Evolutionary conservation across 1,140 invertebrate species (phyloP), one percentile per base, ranked within the genome.

Genomic region (Catajapyx aquilonaris): DNA sequence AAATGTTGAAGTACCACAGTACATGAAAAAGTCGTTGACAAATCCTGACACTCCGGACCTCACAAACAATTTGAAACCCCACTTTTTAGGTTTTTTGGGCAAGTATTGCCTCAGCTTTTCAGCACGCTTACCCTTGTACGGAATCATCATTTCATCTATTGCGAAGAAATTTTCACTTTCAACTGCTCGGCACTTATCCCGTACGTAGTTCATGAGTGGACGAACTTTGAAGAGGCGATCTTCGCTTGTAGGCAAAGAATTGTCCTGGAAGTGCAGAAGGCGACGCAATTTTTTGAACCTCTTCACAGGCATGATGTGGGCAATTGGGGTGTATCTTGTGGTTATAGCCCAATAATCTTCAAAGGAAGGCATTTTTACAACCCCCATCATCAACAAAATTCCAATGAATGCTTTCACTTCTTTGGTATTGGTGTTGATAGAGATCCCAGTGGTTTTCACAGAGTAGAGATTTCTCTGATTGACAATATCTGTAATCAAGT

Each of bases 21-120:
- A 36, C 10, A 36, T 18, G 7, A 16, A 10, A 36, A 36, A 36
- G 34, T 22, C 16, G 15, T 36, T 21, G 15, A 36, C 10, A 20
- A 16, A 19, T 10, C 34, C 34, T 21, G 34, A 36, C 5, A 20
- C 20, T 5, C 34, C 34, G 23, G 34, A 16, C 10, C 34, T 10
- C 5, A 9, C 34, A 10, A n/a, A 36, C 34, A 36, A 21, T 36
- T 36, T 36, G 20, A 22, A 36, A 5, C 34, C 34, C 34, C 34
- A 36, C 7, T 20, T 9, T 7, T 5, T 10, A 20, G 34, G 34
- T 15, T 36, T 36, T 9, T 36, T 36, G 9, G 10, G 34, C 16
- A 36, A 5, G 19, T 22, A 36, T 20, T 36, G 34, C 9, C 15
- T 9, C 19, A 36, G 23, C 7, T 28, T 28, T 28, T 13, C 23